Percentiles rank a stretch among this genome's conserved stretches.
These are phyloP conservation scores for Synanthedon tipuliformis DNA, from an alignment of 2,888 invertebrate species.

Conservation along the genomic window DNA sequence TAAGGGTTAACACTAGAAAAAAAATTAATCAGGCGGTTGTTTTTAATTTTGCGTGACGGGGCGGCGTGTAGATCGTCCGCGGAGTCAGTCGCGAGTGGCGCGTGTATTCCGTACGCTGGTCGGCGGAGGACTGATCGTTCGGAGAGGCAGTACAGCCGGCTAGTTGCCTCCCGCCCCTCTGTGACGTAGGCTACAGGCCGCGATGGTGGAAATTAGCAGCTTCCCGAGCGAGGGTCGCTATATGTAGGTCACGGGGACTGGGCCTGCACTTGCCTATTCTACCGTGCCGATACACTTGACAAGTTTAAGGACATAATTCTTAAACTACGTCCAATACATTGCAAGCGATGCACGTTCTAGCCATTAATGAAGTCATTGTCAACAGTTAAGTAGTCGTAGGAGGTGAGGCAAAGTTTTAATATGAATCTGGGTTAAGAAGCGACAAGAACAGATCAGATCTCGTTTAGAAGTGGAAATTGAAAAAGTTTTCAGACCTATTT, in stretches of 20 bases:
- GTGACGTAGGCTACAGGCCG: constrained; percentile 50
- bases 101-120: constrained; percentile 46
- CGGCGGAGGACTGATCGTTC: constrained; percentile 54
- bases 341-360: not conserved
- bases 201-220: constrained; percentile 68
- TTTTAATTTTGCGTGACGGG: constrained; percentile 28
- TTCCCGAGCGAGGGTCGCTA: constrained; percentile 67
- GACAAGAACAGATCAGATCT: not conserved
- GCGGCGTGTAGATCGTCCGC: constrained; percentile 32
- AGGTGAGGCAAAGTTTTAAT: not conserved
- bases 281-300: constrained; percentile 59
- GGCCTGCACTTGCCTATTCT: constrained; percentile 63
- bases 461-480: not conserved
- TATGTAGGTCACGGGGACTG: constrained; percentile 70
- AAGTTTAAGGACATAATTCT: constrained; percentile 65
- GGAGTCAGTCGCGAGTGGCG: constrained; percentile 33
- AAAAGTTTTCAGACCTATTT: not conserved
- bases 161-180: constrained; percentile 40
- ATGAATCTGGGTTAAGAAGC: not conserved
- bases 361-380: not conserved
- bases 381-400: not conserved
- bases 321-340: constrained; percentile 29
- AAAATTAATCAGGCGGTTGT: constrained; percentile 38
- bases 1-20: constrained; percentile 31
- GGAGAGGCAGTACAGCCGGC: constrained; percentile 37